These are phyloP conservation scores for Neuroscelio doddi DNA, from an alignment of 2,888 invertebrate species.

Conservation along the genomic window DNA sequence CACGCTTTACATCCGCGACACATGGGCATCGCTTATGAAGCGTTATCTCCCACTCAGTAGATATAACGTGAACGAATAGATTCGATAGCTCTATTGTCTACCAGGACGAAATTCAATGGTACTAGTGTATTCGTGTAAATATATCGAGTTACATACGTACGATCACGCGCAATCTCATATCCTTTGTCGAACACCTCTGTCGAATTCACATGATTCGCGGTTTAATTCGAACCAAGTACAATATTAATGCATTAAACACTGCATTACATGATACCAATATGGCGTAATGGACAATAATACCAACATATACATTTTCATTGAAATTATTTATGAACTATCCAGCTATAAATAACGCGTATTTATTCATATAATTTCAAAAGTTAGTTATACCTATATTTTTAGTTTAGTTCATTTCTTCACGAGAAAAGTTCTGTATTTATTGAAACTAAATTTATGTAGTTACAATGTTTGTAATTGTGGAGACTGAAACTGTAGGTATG, in stretches of 20 bases:
- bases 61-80: slow-evolving; percentile 39
- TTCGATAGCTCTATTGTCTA: slow-evolving; percentile 42
- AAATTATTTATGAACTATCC: too few relatives aligned
- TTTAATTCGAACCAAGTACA: slow-evolving; percentile 12
- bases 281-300: too few relatives aligned
- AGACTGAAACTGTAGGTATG: too few relatives aligned
- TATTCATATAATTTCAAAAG: too few relatives aligned
- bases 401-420: too few relatives aligned
- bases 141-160: slow-evolving; percentile 38
- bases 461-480: too few relatives aligned
- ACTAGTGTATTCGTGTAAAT: slow-evolving; percentile 28
- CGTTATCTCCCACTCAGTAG: slow-evolving; percentile 37
- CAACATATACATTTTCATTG: too few relatives aligned
- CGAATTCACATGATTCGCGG: slow-evolving; percentile 27
- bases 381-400: too few relatives aligned
- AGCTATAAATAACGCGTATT: too few relatives aligned
- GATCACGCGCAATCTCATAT: slow-evolving; percentile 30
- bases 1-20: slow-evolving; percentile 55
- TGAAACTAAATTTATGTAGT: too few relatives aligned
- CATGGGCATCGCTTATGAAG: slow-evolving; percentile 33
- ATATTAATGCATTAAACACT: slow-evolving; percentile 23
- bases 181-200: slow-evolving; percentile 26
- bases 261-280: too few relatives aligned
- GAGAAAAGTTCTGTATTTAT: too few relatives aligned
- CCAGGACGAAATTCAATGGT: slow-evolving; percentile 30